Evolutionary conservation across 2,113 vertebrate genomes (phyloP), one percentile per base, ranked within the genome.

Genomic region (Chaetodon trifascialis): DNA sequence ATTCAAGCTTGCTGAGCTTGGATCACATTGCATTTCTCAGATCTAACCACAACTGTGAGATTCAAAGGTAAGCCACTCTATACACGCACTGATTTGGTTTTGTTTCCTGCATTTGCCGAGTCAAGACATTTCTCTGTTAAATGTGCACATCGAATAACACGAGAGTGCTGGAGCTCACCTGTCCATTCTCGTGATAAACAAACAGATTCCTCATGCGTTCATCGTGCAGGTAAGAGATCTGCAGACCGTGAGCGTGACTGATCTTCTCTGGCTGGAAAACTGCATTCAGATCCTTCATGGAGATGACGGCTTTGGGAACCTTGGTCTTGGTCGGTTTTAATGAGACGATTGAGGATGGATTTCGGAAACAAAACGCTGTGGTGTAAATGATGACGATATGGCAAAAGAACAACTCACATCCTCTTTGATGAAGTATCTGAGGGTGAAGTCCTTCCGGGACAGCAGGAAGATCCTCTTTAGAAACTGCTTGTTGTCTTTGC

Each of bases 201-300:
- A 99, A 99, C 36, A 99, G 92, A 86, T 97, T 99, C 87, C 96
- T 94, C 17, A 91, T 94, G 34, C 89, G 96, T n/a, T 95, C 93
- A 0, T 94, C 95, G 36, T 91, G 94, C 67, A 78, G 60, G 86
- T 96, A 98, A 23, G 96, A 97, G 89, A 99, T 97, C 91, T 99
- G 97, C 86, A 99, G 94, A 9, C 97, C 97, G 0, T 98, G 95
- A 15, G 83, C 73, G 30, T 98, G 96, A 15, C 95, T 93, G 1
- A 97, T 97, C 93, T 97, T 99, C 85, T 97, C 95, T 0, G 96
- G 96, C 89, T 99, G 97, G 92, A 99, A 98, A 79, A 95, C 96
- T 63, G 95, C 97, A 72, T 98, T 98, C 86, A 99, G 93, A 67
- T 95, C 95, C 91, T 95, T 95, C 90, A 99, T 84, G 76, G 83